phyloP scores from a whole-genome alignment of 2,113 vertebrate species.

The Gavia stellata region DNA sequence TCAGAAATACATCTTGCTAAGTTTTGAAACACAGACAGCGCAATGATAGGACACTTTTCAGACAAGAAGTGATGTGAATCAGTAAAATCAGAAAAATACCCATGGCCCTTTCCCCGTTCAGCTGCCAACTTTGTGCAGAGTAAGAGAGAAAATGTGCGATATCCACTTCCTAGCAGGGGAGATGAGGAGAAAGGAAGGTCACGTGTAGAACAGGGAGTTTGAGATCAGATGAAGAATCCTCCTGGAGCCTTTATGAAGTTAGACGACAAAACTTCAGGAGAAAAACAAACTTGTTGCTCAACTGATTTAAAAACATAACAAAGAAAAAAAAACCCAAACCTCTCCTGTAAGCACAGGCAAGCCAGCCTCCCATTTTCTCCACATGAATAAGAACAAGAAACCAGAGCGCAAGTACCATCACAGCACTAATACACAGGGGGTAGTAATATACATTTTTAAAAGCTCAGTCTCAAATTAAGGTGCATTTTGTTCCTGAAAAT shows the following conservation, averaged over 20 bases:
- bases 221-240: background rate
- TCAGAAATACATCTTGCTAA: background rate
- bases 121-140: background rate
- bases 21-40: background rate
- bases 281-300: background rate
- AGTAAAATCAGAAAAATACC: background rate
- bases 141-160: background rate
- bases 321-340: rapidly evolving
- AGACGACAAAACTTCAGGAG: background rate
- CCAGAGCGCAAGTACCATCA: background rate
- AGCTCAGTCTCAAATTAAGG: background rate
- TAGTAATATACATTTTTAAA: background rate
- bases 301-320: background rate
- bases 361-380: background rate
- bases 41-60: background rate
- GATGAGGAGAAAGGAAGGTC: background rate
- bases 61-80: background rate
- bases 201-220: background rate
- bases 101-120: background rate
- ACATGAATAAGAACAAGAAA: background rate
- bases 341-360: background rate
- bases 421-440: background rate
- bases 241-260: background rate
- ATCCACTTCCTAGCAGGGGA: background rate
- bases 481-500: background rate